Evolutionary conservation across 1,140 invertebrate genomes (phyloP).

Genomic region (Calycopis cecrops): DNA sequence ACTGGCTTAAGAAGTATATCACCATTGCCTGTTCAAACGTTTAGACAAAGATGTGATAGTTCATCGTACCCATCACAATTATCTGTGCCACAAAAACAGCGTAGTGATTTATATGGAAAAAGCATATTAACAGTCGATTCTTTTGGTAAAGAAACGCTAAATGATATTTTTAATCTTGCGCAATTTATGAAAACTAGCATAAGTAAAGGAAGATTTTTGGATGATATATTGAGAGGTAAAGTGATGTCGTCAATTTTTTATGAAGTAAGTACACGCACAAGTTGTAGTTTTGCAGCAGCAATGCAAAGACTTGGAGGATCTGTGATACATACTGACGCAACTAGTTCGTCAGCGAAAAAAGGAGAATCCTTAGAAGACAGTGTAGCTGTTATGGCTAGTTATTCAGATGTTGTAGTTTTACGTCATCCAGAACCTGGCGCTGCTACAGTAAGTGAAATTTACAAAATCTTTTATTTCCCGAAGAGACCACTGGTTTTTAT

Average conservation of each 20-base stretch:
- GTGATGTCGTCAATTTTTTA: slow-evolving; percentile 98
- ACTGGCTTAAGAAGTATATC: slow-evolving; percentile 62
- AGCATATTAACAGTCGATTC: slow-evolving; percentile 90
- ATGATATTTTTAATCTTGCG: slow-evolving; percentile 96
- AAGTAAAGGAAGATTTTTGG: slow-evolving; percentile 87
- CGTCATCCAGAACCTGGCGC: slow-evolving; percentile 96
- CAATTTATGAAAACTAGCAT: slow-evolving; percentile 89
- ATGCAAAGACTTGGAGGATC: slow-evolving; percentile 96
- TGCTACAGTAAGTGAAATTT: slow-evolving; percentile 81
- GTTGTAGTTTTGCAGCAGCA: slow-evolving; percentile 95
- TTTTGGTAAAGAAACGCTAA: slow-evolving; percentile 93
- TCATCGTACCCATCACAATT: slow-evolving; percentile 63
- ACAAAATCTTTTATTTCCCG: not conserved
- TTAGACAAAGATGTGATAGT: slow-evolving; percentile 76
- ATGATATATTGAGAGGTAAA: slow-evolving; percentile 94
- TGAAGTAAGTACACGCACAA: slow-evolving; percentile 97
- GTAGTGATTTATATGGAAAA: slow-evolving; percentile 80
- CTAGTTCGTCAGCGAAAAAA: slow-evolving; percentile 95
- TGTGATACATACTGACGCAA: slow-evolving; percentile 92
- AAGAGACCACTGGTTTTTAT: not conserved
- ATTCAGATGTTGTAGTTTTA: slow-evolving; percentile 94
- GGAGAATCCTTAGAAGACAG: slow-evolving; percentile 97
- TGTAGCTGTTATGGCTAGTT: slow-evolving; percentile 89
- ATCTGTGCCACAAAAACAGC: slow-evolving; percentile 55
- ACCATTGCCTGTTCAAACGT: slow-evolving; percentile 59